Conservation (phyloP, 64 coral and sea anemone genomes). For the Acropora yongei region DNA sequence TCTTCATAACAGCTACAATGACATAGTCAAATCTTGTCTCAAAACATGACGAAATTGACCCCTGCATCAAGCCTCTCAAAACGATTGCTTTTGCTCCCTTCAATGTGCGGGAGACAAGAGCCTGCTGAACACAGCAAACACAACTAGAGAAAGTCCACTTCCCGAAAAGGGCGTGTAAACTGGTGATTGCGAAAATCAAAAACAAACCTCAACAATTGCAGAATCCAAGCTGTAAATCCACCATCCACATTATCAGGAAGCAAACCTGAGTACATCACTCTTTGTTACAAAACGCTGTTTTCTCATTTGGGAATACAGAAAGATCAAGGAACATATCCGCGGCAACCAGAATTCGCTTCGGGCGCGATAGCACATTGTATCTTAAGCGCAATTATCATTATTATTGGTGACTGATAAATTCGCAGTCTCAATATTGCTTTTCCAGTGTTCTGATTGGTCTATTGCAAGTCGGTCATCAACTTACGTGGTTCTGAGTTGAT, state of each 20-base stretch:
- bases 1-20: no score
- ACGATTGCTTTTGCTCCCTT: not conserved
- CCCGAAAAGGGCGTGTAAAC: not conserved
- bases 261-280: not conserved
- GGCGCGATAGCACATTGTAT: not conserved
- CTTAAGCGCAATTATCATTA: not conserved
- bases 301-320: no score
- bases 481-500: no score
- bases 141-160: not conserved
- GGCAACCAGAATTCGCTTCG: not conserved
- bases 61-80: no score
- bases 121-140: not conserved
- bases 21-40: no score
- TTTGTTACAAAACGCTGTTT: not conserved
- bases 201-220: constrained; percentile 46
- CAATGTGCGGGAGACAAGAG: not conserved
- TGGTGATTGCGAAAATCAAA: not conserved
- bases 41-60: no score
- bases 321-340: not conserved
- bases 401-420: no score
- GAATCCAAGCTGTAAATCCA: constrained; percentile 33
- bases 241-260: constrained; percentile 25
- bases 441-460: no score
- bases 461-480: no score
- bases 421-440: no score